phyloP scores from a whole-genome alignment of 2,113 vertebrate genomes.

The Monopterus albus region DNA sequence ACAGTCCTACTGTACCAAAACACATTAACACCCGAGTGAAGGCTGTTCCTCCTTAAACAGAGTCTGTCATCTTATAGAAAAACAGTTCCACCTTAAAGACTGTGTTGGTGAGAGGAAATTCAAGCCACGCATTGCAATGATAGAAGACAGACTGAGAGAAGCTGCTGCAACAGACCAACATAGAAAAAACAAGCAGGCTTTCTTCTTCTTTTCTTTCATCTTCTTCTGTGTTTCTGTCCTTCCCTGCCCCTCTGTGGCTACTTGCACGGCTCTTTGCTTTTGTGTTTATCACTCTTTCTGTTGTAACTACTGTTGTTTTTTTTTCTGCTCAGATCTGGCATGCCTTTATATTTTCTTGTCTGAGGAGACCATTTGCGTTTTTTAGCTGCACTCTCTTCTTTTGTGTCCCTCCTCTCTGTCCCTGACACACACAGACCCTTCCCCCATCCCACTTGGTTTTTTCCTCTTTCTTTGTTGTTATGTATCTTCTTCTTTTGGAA shows the following conservation, averaged over 20 bases:
- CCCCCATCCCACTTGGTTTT: constrained; percentile 1
- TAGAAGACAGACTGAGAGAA: not conserved
- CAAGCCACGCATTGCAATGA: constrained; percentile 8
- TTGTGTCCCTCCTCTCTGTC: not conserved
- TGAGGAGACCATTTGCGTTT: not conserved
- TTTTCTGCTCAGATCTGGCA: not conserved
- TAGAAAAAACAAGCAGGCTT: no score
- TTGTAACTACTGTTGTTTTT: constrained; percentile 20
- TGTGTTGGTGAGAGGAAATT: constrained; percentile 9
- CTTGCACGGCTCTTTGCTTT: no score
- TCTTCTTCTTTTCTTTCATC: not conserved
- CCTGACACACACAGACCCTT: constrained; percentile 6
- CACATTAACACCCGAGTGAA: not conserved
- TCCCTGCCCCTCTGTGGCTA: no score
- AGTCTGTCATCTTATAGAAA: not conserved
- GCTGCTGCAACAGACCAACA: not conserved
- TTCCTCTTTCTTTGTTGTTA: not conserved
- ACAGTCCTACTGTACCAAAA: not conserved
- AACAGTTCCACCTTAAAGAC: no score
- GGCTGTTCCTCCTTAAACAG: not conserved
- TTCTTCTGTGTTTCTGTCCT: not conserved
- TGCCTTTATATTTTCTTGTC: not conserved
- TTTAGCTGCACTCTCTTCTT: not conserved
- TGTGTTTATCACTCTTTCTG: not conserved
- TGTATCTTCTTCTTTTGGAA: constrained; percentile 21